A percentile compares a stretch with the other conserved stretches of the same genome.
phyloP scores from a whole-genome alignment of 2,888 invertebrate genomes.

The Hymenopus coronatus region DNA sequence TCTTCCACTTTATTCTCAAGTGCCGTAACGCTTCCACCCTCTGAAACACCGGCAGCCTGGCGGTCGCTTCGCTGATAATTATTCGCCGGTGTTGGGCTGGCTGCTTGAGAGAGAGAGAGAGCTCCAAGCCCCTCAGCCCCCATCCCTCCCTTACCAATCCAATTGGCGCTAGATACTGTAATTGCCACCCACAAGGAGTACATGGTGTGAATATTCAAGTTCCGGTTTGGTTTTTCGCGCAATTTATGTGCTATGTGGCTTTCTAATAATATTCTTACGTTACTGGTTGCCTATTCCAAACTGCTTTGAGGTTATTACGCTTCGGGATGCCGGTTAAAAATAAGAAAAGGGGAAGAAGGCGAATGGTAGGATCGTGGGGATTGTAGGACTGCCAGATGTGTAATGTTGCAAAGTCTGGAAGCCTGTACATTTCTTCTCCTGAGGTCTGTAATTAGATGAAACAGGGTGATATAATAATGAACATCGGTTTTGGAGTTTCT shows the following conservation, averaged over 20 bases:
- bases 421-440: not conserved
- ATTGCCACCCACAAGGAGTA: constrained; percentile 11
- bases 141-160: not conserved
- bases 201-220: constrained; percentile 20
- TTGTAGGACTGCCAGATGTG: not conserved
- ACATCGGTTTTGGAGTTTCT: not conserved
- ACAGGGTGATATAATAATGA: constrained; percentile 1
- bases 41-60: not conserved
- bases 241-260: constrained; percentile 17
- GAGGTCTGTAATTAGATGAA: constrained; percentile 10
- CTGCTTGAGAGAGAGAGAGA: not conserved
- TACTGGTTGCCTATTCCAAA: not conserved
- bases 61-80: not conserved
- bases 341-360: not conserved
- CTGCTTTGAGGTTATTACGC: constrained; percentile 8
- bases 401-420: not conserved
- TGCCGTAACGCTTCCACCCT: not conserved
- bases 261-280: constrained; percentile 19
- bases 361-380: not conserved
- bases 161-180: constrained; percentile 6
- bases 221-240: constrained; percentile 9
- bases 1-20: constrained; percentile 1
- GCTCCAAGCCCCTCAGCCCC: not conserved
- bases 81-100: not conserved
- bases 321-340: not conserved